These are phyloP conservation scores for Vimba vimba DNA, from an alignment of 2,113 vertebrate species.

Conservation along the genomic window DNA sequence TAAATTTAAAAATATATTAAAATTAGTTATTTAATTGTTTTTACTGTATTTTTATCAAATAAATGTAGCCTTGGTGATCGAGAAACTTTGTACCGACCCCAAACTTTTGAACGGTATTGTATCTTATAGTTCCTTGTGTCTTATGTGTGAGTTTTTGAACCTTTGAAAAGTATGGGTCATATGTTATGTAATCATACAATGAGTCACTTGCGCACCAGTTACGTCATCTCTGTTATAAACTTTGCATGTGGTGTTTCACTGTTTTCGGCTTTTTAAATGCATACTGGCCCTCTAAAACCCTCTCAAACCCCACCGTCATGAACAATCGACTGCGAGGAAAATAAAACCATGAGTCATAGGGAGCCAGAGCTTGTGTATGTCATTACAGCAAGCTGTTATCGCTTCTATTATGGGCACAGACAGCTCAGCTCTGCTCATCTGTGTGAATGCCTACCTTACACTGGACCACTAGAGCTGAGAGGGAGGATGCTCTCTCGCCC, in stretches of 20 bases:
- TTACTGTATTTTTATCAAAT: not conserved
- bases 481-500: constrained; percentile 53
- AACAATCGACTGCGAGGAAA: not conserved
- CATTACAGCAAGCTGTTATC: constrained; percentile 14
- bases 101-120: not conserved
- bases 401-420: constrained; percentile 6
- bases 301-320: not conserved
- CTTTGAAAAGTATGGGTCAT: not conserved
- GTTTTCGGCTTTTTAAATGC: not conserved
- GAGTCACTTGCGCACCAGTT: constrained; percentile 13
- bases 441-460: constrained; percentile 82
- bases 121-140: not conserved
- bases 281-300: not conserved
- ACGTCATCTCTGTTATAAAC: constrained; percentile 13
- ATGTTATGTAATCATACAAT: not conserved
- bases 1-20: not conserved
- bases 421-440: not conserved
- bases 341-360: constrained; percentile 38
- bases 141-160: not conserved
- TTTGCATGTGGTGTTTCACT: not conserved
- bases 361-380: constrained; percentile 12
- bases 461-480: constrained; percentile 78
- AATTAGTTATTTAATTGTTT: too few relatives aligned
- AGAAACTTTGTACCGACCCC: not conserved
- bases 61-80: not conserved